These are phyloP conservation scores for Oreochromis tanganicae DNA, from an alignment of 2,113 vertebrate species.

Conservation along the genomic window DNA sequence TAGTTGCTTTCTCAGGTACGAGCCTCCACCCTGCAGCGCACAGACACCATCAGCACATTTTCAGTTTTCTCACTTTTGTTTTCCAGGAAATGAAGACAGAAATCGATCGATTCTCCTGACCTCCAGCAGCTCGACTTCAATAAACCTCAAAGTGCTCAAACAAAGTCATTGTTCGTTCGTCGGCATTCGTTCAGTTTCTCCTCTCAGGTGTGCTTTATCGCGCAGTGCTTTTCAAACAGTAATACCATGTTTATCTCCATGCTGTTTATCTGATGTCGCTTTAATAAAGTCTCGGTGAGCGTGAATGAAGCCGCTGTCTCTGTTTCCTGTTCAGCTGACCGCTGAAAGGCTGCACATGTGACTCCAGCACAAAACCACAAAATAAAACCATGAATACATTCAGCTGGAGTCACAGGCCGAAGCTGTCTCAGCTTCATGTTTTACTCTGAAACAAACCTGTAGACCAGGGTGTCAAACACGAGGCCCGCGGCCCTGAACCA, in stretches of 20 bases:
- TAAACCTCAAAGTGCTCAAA: neutral
- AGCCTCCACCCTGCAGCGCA: neutral
- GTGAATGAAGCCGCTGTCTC: neutral
- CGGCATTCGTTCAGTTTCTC: accelerated
- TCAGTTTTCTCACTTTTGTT: neutral
- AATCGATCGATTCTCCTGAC: slow-evolving; percentile 13
- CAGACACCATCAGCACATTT: neutral
- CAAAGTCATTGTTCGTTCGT: neutral
- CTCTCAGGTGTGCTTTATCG: neutral
- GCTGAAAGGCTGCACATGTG: neutral
- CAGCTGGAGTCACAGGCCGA: neutral
- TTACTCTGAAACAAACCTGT: neutral
- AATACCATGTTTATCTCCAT: neutral
- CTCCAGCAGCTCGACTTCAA: neutral
- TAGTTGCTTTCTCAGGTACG: neutral
- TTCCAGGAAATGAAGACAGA: slow-evolving; percentile 37
- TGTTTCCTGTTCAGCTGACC: neutral
- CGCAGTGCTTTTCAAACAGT: neutral
- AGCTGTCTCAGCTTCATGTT: neutral
- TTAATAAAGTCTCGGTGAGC: neutral
- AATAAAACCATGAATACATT: neutral
- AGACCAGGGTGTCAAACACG: neutral
- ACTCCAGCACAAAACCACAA: neutral
- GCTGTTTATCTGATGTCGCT: neutral
- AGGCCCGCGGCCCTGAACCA: accelerated